These are phyloP conservation scores for Crenichthys baileyi DNA, from an alignment of 2,797 vertebrate genomes.

Conservation along the genomic window DNA sequence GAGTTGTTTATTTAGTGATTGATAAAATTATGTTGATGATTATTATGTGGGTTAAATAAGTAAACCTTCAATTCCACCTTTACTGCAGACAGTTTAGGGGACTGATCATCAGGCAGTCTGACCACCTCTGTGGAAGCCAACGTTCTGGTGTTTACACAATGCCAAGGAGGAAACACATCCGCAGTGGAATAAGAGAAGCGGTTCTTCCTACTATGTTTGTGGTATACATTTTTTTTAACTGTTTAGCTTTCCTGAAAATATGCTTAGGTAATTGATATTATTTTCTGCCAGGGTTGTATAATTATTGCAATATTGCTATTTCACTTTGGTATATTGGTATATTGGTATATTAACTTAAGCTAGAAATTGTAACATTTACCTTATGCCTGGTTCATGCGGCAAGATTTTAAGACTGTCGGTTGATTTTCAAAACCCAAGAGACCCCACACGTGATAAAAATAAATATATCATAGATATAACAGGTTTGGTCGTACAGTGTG, in stretches of 20 bases:
- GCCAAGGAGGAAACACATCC: neutral
- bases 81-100: neutral
- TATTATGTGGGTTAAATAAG: too few relatives aligned
- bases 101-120: neutral
- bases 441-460: too few relatives aligned
- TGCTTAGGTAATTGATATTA: neutral
- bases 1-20: too few relatives aligned
- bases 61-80: neutral
- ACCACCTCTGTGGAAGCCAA: too few relatives aligned
- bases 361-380: neutral
- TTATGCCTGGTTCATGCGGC: too few relatives aligned
- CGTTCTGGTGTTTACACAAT: neutral
- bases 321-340: neutral
- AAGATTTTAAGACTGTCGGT: too few relatives aligned
- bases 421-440: too few relatives aligned
- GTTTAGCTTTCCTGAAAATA: neutral
- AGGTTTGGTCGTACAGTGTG: too few relatives aligned
- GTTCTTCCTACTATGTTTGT: neutral
- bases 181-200: neutral
- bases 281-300: neutral
- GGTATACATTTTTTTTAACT: neutral
- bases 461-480: too few relatives aligned
- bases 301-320: neutral
- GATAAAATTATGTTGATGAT: too few relatives aligned
- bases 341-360: neutral